A percentile compares a stretch with the other conserved stretches of the same genome.
phyloP scores from a whole-genome alignment of 2,888 invertebrate genomes.

The Frankliniella intonsa region DNA sequence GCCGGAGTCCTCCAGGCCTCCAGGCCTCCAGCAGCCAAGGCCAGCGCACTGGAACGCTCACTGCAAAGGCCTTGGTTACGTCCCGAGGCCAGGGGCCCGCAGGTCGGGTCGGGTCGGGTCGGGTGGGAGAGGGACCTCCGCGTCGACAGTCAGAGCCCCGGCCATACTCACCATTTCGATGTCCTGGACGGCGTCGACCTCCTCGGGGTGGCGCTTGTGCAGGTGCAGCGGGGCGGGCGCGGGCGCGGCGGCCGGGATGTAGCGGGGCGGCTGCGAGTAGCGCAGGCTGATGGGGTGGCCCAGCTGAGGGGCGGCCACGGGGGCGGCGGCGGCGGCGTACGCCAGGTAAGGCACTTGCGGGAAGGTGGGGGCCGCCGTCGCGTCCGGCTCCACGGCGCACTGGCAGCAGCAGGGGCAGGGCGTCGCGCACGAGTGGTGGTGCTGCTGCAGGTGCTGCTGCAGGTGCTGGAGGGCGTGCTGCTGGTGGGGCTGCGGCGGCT shows the following conservation, averaged over 20 bases:
- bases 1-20: neutral
- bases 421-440: neutral
- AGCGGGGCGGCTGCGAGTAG: conserved; percentile 4
- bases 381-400: neutral
- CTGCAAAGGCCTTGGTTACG: too few relatives aligned
- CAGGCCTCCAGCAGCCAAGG: too few relatives aligned
- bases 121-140: too few relatives aligned
- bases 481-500: neutral
- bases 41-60: too few relatives aligned
- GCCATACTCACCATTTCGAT: conserved; percentile 16
- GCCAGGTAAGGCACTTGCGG: conserved; percentile 13
- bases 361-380: conserved; percentile 18
- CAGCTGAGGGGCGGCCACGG: neutral
- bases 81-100: too few relatives aligned
- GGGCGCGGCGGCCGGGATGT: neutral
- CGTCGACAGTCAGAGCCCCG: neutral
- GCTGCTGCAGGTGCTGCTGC: neutral
- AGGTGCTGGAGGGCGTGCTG: neutral
- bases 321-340: neutral
- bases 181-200: neutral
- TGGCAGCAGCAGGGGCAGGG: conserved; percentile 1
- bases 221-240: neutral
- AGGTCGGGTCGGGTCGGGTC: too few relatives aligned
- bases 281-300: neutral
- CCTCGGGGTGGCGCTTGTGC: conserved; percentile 21